Conservation (phyloP, 1,140 invertebrate species). For the Drosophila bifasciata region DNA sequence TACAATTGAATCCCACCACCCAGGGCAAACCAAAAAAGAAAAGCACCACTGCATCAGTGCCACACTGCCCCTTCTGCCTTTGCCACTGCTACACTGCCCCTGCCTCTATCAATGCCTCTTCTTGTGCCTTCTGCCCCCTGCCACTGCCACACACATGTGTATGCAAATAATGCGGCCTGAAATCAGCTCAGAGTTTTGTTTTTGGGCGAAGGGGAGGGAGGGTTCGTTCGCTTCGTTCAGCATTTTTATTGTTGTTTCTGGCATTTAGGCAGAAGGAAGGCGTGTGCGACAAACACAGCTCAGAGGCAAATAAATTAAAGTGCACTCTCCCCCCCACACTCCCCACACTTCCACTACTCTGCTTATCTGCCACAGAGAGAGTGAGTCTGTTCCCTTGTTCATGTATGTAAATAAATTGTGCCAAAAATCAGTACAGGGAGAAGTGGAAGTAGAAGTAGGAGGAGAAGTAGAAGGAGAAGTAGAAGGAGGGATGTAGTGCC, state of each 20-base stretch:
- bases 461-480: neutral
- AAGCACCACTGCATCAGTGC: neutral
- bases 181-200: no score
- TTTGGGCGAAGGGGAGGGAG: conserved; percentile 3
- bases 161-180: conserved; percentile 38
- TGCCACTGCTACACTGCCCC: no score
- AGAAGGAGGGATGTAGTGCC: conserved; percentile 9
- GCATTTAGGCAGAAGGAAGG: conserved; percentile 20
- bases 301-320: conserved; percentile 58
- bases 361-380: conserved; percentile 14
- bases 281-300: conserved; percentile 8
- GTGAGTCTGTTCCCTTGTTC: neutral
- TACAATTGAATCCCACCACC: conserved; percentile 33
- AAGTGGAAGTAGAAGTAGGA: neutral
- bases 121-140: no score
- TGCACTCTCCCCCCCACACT: conserved; percentile 24
- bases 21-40: neutral
- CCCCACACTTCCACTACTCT: conserved; percentile 1
- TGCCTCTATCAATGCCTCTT: no score
- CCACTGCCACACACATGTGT: conserved; percentile 13
- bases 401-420: conserved; percentile 34
- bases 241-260: conserved; percentile 42
- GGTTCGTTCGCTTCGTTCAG: neutral
- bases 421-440: no score
- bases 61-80: neutral